Evolutionary conservation across 1,140 invertebrate genomes (phyloP), one percentile per base, ranked within the genome.

Genomic region (Drosophila nikananu): DNA sequence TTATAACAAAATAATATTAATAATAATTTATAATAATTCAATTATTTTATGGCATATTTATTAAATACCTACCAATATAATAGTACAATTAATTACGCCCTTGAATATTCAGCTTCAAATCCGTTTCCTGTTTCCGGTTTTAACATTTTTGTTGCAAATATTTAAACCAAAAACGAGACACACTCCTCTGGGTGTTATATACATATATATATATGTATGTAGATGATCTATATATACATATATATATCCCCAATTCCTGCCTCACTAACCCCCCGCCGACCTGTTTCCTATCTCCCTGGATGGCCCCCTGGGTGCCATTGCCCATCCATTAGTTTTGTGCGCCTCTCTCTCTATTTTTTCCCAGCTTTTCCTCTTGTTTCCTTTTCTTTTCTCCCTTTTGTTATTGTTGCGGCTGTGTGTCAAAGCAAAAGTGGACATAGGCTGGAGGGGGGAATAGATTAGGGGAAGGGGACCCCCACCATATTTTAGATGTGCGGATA

Each of bases 271-370:
- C 23, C 8, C 51, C 32, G 15, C 30, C 30, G 19, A 32, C 49
- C n/a, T n/a, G 13, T 21, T 30, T 51, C 44, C 46, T 65, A 61
- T 74, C 64, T 83, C 32, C 51, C 58, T 52, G 60, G 70, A 65
- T 59, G 37, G 64, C 77, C 81, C 68, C 81, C 54, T 83, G 81
- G 81, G 81, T 80, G 65, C 71, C 81, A 83, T 83, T 80, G 74
- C 52, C 81, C 81, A 77, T 83, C 78, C 81, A 83, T 83, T 83
- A 83, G 78, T 83, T 79, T 72, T 42, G 42, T 19, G 19, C 32
- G 21, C 55, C 44, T 60, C 63, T 59, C 32, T 25, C 46, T 77
- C 30, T 19, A 12, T 55, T 44, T 58, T 60, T 35, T 35, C 23
- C 15, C 32, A 25, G 44, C 44, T 27, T 71, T 55, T 21, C 37